Evolutionary conservation across 1,140 invertebrate species (phyloP), one percentile per base, ranked within the genome.

Genomic region (Brevipalpus yothersi): DNA sequence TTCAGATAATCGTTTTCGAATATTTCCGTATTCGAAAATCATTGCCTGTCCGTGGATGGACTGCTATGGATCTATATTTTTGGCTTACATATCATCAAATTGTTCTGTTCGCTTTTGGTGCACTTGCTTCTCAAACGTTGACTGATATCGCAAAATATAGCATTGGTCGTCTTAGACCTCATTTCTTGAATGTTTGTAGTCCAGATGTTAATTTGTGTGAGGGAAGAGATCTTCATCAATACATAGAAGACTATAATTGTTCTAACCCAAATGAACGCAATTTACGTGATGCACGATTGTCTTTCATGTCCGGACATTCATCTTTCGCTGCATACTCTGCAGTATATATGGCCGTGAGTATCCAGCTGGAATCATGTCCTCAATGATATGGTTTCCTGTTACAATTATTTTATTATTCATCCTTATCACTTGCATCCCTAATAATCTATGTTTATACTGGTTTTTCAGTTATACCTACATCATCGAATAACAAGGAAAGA

Each of bases 131-230:
- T 54, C 83, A 88, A 70, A 71, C 89, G 15, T 79, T 80, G 9
- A 91, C 87, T 5, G 87, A 93, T 67, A 79, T 92, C 64, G 84
- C 82, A 23, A 95, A 94, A 72, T 93, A 92, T 64, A 81, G 82
- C 2, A 81, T 95, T 61, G 92, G 92, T 39, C 76, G 90, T 55
- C 72, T 95, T 59, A 73, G 92, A 15, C 92, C 92, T 10, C 88
- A 96, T 72, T 96, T 95, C 72, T 78, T 90, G 63, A 75, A 76
- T 64, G 72, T 62, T 67, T 78, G 80, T 39, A 69, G 75, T 41
- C 78, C 77, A 15, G 55, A 59, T 23, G 10, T 12, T 12, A 39
- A 42, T 19, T 49, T 17, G 4, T 17, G n/a, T 15, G 23, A 21
- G 1, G 61, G 55, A 57, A 17, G 19, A 41, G 51, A 62, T 58